Base-by-base conservation (phyloP, 2,113 vertebrate species). In the Oostethus manadensis region DNA sequence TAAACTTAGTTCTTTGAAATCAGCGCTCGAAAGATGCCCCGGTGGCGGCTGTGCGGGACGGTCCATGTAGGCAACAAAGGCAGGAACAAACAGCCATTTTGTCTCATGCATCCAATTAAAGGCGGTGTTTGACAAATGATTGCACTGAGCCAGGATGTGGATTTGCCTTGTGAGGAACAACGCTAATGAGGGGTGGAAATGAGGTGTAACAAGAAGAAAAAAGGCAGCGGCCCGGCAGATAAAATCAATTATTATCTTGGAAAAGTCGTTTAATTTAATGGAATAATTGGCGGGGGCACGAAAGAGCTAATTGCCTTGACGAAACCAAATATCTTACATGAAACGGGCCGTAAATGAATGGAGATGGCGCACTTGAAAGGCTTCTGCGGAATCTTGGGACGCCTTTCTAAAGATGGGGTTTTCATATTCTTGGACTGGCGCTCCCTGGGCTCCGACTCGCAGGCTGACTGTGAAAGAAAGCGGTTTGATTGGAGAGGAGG, bases 71-170 rank as follows among this genome's bases (percentile, higher is more conserved):
- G 51, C 15, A 73, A 66, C 80, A 88, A 71, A 85, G 70, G 64
- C 74, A 75, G 68, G 65, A 81, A 75, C 60, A 71, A 77, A 71
- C 40, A 16, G 55, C 66, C 51, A 71, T 51, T 83, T 77, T 81
- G 78, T 79, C 81, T 79, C 82, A 61, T 76, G 53, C 49, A 60
- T 76, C 78, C 82, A 71, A 78, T 88, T 86, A 86, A 84, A 74
- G 76, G 53, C 63, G 80, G 51, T 87, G 86, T 88, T 84, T 84
- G 86, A 89, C 87, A 89, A 90, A 89, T 88, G 66, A 88, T 84
- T 89, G 83, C 76, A 83, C 86, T 84, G 63, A 68, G 72, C 77
- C 68, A 49, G 46, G 47, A 66, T 72, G 68, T 64, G 71, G 74
- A 71, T 78, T 68, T 59, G 81, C 54, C 71, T 89, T 89, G 90